phyloP scores from a whole-genome alignment of 2,113 vertebrate genomes.

The Dipodomys ordii region DNA sequence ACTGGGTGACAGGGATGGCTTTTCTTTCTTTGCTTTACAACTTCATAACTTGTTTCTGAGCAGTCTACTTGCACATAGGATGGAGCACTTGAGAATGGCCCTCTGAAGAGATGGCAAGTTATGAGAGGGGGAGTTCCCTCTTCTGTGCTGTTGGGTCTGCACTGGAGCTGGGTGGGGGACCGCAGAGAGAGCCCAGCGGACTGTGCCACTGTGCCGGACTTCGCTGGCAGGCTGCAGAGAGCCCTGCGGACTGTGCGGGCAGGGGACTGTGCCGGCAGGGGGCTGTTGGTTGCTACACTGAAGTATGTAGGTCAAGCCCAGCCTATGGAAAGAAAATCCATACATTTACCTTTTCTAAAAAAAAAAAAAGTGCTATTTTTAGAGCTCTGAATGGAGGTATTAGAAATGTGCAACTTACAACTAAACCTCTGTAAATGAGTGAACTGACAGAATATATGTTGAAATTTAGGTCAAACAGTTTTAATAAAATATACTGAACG shows the following conservation, averaged over 20 bases:
- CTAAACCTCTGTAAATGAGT: not conserved
- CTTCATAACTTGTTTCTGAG: not conserved
- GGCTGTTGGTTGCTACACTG: not conserved
- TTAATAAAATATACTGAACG: constrained; percentile 2
- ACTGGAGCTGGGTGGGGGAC: fast-evolving
- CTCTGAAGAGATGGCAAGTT: not conserved
- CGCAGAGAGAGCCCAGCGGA: fast-evolving
- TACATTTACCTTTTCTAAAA: constrained; percentile 20
- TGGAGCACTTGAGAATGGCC: not conserved
- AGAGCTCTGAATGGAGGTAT: constrained; percentile 36
- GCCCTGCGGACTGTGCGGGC: not conserved
- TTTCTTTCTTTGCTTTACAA: not conserved
- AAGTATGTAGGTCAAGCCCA: constrained; percentile 56
- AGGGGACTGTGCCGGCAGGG: no score
- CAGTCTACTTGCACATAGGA: not conserved
- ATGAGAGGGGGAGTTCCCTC: fast-evolving
- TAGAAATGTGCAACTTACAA: constrained; percentile 54
- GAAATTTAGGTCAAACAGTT: constrained; percentile 51
- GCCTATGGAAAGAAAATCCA: constrained; percentile 43
- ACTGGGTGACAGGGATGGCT: not conserved
- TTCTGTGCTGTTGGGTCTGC: not conserved
- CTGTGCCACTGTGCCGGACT: no score
- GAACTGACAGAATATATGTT: constrained; percentile 6
- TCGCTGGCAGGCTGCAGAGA: no score
- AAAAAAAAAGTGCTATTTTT: constrained; percentile 56